These are phyloP conservation scores for Leptinotarsa peninsularis DNA, from an alignment of 2,888 invertebrate genomes.

Conservation along the genomic window DNA sequence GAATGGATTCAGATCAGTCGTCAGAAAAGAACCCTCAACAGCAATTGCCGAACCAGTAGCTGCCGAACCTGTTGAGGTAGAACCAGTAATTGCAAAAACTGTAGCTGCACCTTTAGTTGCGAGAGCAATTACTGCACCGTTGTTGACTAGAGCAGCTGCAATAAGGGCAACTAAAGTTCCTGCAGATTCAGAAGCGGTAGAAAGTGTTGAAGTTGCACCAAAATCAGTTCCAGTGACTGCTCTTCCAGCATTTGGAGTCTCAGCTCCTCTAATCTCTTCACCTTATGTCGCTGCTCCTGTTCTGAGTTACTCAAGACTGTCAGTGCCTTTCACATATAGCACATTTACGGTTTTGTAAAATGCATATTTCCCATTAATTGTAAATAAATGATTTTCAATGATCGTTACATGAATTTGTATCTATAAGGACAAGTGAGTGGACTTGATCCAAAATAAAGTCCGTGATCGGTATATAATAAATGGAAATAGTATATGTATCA, in stretches of 20 bases:
- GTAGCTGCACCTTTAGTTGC: slow-evolving; percentile 34
- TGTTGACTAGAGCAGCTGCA: slow-evolving; percentile 37
- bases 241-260: slow-evolving; percentile 62
- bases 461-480: too few species aligned
- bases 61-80: slow-evolving; percentile 22
- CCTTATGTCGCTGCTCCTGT: slow-evolving; percentile 48
- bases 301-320: slow-evolving; percentile 35
- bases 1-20: slow-evolving; percentile 77
- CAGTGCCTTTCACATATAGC: slow-evolving; percentile 43
- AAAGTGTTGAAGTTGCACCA: slow-evolving; percentile 14
- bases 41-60: slow-evolving; percentile 52
- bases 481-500: too few species aligned
- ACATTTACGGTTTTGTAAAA: slow-evolving; percentile 39
- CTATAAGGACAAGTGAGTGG: too few species aligned
- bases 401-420: too few species aligned
- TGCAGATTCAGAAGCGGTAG: background rate
- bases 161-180: background rate
- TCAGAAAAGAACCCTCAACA: slow-evolving; percentile 71
- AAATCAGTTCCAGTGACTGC: slow-evolving; percentile 59
- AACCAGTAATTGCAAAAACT: slow-evolving; percentile 19
- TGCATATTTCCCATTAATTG: background rate
- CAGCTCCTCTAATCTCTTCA: slow-evolving; percentile 43
- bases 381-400: too few species aligned
- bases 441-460: too few species aligned
- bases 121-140: slow-evolving; percentile 40